phyloP scores from a whole-genome alignment of 2,113 vertebrate species.

The Xyliphius kryptos region DNA sequence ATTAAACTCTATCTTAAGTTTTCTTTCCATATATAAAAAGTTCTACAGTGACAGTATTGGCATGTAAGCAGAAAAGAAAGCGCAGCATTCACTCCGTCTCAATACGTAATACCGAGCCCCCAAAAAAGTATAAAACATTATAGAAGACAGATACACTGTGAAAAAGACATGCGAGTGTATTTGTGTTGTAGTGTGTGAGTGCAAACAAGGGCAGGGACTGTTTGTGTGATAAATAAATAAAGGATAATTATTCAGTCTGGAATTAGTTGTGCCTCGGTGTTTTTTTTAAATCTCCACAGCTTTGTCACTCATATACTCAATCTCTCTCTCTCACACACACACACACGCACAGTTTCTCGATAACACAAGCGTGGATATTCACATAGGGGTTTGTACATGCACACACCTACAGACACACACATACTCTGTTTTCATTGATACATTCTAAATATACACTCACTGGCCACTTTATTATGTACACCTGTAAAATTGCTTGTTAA shows the following conservation, averaged over 20 bases:
- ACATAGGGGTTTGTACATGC: no score
- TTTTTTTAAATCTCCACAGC: conserved; percentile 31
- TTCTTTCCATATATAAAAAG: conserved; percentile 70
- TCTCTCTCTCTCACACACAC: not conserved
- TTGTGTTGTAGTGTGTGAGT: conserved; percentile 25
- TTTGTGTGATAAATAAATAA: conserved; percentile 38
- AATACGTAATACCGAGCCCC: conserved; percentile 44
- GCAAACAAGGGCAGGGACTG: not conserved
- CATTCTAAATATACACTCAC: no score
- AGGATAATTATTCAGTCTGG: conserved; percentile 18
- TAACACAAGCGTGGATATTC: no score
- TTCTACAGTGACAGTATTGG: conserved; percentile 65
- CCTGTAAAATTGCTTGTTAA: no score
- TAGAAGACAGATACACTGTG: conserved; percentile 27
- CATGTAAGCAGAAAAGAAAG: conserved; percentile 56
- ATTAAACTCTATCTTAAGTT: conserved; percentile 66
- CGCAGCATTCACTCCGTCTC: conserved; percentile 22
- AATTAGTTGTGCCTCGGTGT: conserved; percentile 32
- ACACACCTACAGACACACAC: no score
- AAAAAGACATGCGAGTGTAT: conserved; percentile 17
- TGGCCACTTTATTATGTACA: no score
- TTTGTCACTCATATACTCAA: not conserved
- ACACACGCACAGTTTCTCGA: not conserved
- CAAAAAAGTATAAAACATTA: conserved; percentile 46
- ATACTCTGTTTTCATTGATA: no score